Base-by-base conservation (phyloP, 2,888 invertebrate species). In the Palloptera scutellata region DNA sequence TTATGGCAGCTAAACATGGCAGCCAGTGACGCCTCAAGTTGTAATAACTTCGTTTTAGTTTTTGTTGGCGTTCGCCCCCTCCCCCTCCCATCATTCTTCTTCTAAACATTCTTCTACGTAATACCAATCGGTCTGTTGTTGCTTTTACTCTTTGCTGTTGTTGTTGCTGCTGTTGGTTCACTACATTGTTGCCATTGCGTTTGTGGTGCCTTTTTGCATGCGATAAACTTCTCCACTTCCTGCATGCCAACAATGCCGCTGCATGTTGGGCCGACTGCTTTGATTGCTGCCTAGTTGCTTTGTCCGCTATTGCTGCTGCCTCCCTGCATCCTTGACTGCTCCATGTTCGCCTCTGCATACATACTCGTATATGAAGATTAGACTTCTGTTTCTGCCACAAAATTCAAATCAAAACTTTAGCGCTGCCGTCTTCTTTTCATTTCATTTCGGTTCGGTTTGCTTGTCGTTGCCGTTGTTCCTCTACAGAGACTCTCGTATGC, bases 1-100 rank as follows among this genome's bases (percentile, higher is more conserved):
- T 75, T 71, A 71, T 71, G 69, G 69, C 72, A 69, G 61, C 64
- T 69, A 71, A 73, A 72, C 70, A 75, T 75, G 74, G 72, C 72
- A 75, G 70, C 71, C 69, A 68, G 70, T 72, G 72, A 75, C 73
- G 74, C 72, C 69, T 73, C 70, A 68, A 73, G 70, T 72, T 70
- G 70, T 68, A 66, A 69, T 69, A 69, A 70, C 70, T 68, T 69
- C 30, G 30, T 48, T 48, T 48, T 15, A n/a, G 51, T 48, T n/a
- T n/a, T 48, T 48, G 51, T 48, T 13, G 1, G n/a, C 4, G 2
- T 48, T n/a, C 4, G 45, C 45, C 12, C 10, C 45, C 45, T 45
- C 10, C 10, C 45, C n/a, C n/a, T n/a, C n/a, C n/a, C n/a, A n/a
- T 30, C 6, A 4, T 30, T 30, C 30, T 30, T 30, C 3, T 30